Evolutionary conservation across 1,140 invertebrate genomes (phyloP), one percentile per base, ranked within the genome.

Genomic region (Zaprionus kolodkinae): DNA sequence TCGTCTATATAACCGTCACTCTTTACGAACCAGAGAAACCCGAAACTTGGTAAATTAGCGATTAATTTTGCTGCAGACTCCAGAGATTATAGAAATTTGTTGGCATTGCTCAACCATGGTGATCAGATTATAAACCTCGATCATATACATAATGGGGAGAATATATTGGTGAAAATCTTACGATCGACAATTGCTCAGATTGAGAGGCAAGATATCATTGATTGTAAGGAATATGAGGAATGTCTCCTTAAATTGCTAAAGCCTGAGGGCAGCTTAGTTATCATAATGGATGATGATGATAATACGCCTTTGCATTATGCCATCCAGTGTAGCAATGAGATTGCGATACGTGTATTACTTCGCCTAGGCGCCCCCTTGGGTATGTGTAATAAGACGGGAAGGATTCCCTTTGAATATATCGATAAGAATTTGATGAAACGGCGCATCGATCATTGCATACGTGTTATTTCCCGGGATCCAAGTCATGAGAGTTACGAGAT

Each of bases 361-460:
- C 43, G 55, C 0, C 9, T 35, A 3, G 66, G 57, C 0, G 66
- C 66, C n/a, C 25, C 9, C 0, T 11, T 68, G 17, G 65, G 65
- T 15, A 4, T 50, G 33, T 1, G 17, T 2, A 36, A 35, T 25
- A 17, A 0, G 0, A 25, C 9, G 2, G 38, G n/a, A 36, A 6
- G n/a, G 10, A 2, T 15, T 13, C 10, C 15, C 17, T 35, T 68
- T 2, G 40, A 68, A 55, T 15, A 59, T 11, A 52, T 68, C 9
- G 21, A 48, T 15, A 33, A 5, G 55, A 57, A 52, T 13, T 33
- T 52, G 40, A 13, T 68, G 2, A 15, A 48, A 13, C 43, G 59
- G 10, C 65, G 59, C 12, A 52, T 68, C 1, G 13, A 59, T 27
- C 7, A 59, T 12, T 67, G 65, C 65, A 67, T 67, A 13, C 48